Evolutionary conservation across 2,888 invertebrate genomes (phyloP), one percentile per base, ranked within the genome.

Genomic region (Diachrysia chrysitis): DNA sequence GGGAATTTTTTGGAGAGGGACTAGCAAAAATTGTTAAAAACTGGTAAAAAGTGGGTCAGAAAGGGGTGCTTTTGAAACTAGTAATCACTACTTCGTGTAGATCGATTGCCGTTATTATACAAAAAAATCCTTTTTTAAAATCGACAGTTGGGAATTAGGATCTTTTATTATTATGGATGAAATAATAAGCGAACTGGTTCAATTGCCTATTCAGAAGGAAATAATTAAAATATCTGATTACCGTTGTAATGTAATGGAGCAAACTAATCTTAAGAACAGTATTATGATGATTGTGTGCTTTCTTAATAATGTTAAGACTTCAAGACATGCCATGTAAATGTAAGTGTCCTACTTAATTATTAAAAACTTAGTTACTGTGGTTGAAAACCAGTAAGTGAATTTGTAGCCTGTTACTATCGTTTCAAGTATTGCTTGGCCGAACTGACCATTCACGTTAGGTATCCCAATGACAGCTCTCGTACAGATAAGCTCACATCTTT

Each of bases 31-130:
- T 92, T 92, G 90, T 93, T 92, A 92, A 94, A 93, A 95, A 92
- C 90, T 89, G 89, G 92, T 93, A 94, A 94, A 95, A 95, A 95
- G 92, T 95, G 95, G 95, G 95, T 95, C 95, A 95, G 93, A 95
- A 95, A 93, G 93, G 94, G 95, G 94, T 93, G 93, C 93, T 93
- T 94, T 94, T 92, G 90, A 93, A 94, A 93, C 91, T 92, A 92
- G 93, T 95, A 95, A 95, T 95, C 94, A 95, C 91, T 92, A 92
- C 90, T 87, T 92, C 91, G 90, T 89, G 89, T 90, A 91, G 90
- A 94, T 94, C 93, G 94, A 95, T 95, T 95, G 93, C 94, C 92
- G 93, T 94, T 94, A 95, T 95, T 94, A 91, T 90, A 87, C 81
- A 89, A 92, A 93, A 91, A 93, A 91, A 88, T 81, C 84, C 85